Base-by-base conservation (phyloP, 2,113 vertebrate species). In the Takifugu bimaculatus region DNA sequence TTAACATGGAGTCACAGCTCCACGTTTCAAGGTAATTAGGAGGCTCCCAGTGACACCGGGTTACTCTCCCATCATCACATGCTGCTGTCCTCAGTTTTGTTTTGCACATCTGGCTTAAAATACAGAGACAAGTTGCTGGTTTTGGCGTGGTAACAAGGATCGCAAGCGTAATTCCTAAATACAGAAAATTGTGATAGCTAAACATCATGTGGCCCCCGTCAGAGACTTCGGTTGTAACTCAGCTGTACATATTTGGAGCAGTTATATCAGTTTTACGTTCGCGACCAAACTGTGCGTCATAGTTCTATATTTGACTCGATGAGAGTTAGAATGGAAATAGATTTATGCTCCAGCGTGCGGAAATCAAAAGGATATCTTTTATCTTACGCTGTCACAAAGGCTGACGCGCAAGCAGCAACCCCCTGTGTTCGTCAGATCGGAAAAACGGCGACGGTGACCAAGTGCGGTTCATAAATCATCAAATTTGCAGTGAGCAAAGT, bases 1-100 rank as follows among this genome's bases (percentile, higher is more conserved):
- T 89, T 90, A 91, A 83, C 77, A 77, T 70, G 72, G 63, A 69
- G 68, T 77, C 48, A 4, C 66, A 44, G n/a, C 60, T 77, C 71
- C 27, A 27, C 62, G 67, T 63, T 74, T 35, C 54, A 70, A 68
- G 78, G 88, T 87, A 84, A 88, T 87, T 74, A 73, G 64, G 58
- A 53, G 29, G 64, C 50, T 6, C 29, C 48, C 44, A 3, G 63
- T 66, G 63, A 81, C 60, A 77, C 42, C 60, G 50, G 65, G 56
- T 57, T 68, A 58, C 74, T 77, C 51, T 76, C 20, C 50, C 45
- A 61, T 51, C 64, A 52, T 52, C 39, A 47, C 42, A 6, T 13
- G 10, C 3, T 0, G 27, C 45, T 35, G 54, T 27, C 3, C 62
- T 39, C 55, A 50, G 28, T 47, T 45, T 2, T 50, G 60, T 51